Conservation (phyloP, 1,140 invertebrate species). For the Diorhabda sublineata region DNA sequence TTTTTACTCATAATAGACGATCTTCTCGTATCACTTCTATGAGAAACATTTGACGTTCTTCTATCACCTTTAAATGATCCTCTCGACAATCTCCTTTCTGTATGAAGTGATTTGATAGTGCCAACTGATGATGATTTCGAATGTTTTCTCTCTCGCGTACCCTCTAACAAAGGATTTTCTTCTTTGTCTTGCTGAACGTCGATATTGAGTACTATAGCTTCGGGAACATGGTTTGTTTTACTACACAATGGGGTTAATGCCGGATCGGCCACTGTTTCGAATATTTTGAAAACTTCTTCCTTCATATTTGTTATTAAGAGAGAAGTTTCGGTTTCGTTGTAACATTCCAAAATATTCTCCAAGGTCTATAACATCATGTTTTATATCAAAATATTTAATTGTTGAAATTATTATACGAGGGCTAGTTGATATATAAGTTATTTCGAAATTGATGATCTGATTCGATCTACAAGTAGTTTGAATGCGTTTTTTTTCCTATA, state of each 20-base stretch:
- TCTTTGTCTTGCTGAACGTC: conserved; percentile 14
- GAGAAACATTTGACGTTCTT: neutral
- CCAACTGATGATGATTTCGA: neutral
- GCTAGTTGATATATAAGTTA: no score
- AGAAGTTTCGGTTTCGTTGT: conserved; percentile 30
- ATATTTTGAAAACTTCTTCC: conserved; percentile 25
- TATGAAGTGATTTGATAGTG: no score
- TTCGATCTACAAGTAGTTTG: no score
- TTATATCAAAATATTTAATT: no score
- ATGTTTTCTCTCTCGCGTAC: neutral
- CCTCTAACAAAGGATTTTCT: conserved; percentile 24
- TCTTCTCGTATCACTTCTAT: neutral
- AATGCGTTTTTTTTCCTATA: no score
- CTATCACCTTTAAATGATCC: neutral
- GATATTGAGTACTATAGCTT: conserved; percentile 18
- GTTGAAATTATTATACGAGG: no score
- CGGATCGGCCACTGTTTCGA: conserved; percentile 28
- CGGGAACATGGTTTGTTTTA: conserved; percentile 16
- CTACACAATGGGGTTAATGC: conserved; percentile 30
- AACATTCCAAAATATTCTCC: conserved; percentile 31
- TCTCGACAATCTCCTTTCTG: neutral
- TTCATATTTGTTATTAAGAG: conserved; percentile 37
- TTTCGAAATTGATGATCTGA: no score
- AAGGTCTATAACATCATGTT: conserved; percentile 30
- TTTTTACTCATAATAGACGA: neutral